A percentile compares a stretch with the other conserved stretches of the same genome.
Evolutionary conservation across 2,113 vertebrate species (phyloP).

Genomic region (Corynorhinus townsendii): DNA sequence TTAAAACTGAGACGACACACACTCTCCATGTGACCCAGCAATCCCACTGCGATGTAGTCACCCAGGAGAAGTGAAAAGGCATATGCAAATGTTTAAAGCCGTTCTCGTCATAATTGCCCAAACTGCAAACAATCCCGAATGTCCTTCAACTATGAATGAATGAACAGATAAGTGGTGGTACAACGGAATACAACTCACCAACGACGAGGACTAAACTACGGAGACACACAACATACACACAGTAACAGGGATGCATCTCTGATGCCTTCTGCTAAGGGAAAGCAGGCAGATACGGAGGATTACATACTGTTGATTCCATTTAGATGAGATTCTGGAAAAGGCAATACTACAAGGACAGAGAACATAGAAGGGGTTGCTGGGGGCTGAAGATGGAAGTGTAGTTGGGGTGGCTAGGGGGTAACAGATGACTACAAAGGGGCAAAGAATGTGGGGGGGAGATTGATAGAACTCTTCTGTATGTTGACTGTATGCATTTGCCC

Average conservation of each 20-base stretch:
- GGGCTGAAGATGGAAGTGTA: background rate
- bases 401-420: background rate
- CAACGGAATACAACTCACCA: background rate
- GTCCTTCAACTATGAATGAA: background rate
- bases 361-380: background rate
- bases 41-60: background rate
- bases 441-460: background rate
- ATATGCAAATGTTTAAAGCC: background rate
- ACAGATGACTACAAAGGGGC: background rate
- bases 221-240: background rate
- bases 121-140: background rate
- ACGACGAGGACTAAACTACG: background rate
- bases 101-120: background rate
- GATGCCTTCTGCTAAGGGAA: background rate
- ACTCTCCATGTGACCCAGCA: background rate
- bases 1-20: background rate
- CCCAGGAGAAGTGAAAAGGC: background rate
- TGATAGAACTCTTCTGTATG: background rate
- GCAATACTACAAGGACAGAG: background rate
- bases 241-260: background rate
- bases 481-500: background rate
- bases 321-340: background rate
- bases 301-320: background rate
- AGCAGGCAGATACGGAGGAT: background rate
- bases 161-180: background rate